Conservation (phyloP, 35 echinoderm and acorn worm genomes). For the Chiridota heheva region DNA sequence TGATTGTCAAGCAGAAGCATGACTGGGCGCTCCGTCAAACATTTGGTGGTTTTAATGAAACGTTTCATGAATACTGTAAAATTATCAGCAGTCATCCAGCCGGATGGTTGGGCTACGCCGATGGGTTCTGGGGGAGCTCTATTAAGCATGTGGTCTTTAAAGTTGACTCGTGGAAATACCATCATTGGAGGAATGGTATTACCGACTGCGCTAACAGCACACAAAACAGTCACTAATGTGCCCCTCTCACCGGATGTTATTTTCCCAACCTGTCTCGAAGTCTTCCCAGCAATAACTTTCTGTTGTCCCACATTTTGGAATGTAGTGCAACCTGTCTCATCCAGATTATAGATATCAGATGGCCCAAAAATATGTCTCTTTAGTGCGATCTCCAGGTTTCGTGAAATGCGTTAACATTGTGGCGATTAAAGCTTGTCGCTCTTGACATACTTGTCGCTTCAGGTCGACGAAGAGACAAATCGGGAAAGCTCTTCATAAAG, state of each 20-base stretch:
- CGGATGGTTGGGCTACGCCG: not conserved
- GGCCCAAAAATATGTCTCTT: not conserved
- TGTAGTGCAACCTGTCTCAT: not conserved
- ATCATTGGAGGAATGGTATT: not conserved
- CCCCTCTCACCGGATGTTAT: slow-evolving; percentile 4
- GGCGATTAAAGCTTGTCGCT: not conserved
- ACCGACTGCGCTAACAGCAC: not conserved
- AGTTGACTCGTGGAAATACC: not conserved
- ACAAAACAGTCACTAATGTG: not conserved
- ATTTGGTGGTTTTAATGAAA: not conserved
- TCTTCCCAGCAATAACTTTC: not conserved
- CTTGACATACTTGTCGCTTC: not conserved
- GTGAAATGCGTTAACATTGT: slow-evolving; percentile 6
- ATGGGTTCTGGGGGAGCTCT: not conserved
- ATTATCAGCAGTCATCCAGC: not conserved
- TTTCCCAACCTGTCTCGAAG: slow-evolving; percentile 18
- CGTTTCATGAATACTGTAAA: not conserved
- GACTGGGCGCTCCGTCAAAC: not conserved
- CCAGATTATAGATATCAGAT: not conserved
- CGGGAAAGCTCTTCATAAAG: too few species aligned
- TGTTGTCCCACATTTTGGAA: not conserved
- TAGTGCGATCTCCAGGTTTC: slow-evolving; percentile 5
- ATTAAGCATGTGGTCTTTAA: not conserved
- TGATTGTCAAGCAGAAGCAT: too few species aligned
- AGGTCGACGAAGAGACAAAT: too few species aligned